phyloP scores from a whole-genome alignment of 2,888 invertebrate species.

The Plutella xylostella region DNA sequence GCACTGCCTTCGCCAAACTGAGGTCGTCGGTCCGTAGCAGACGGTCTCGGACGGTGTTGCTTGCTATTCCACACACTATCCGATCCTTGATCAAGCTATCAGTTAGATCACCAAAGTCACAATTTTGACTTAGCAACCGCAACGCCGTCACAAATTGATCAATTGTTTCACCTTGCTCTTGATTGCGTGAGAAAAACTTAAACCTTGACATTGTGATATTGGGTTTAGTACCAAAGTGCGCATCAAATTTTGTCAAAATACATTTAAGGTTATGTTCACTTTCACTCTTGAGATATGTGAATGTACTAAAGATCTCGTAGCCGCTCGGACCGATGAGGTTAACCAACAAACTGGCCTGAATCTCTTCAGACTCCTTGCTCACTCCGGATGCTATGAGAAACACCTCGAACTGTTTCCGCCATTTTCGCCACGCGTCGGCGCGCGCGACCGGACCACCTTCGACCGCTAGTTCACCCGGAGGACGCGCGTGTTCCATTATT shows the following conservation, averaged over 20 bases:
- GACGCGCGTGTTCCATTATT: slow-evolving; percentile 18
- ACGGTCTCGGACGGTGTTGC: background rate
- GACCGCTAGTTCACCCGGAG: slow-evolving; percentile 12
- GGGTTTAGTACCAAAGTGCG: slow-evolving; percentile 10
- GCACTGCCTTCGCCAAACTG: background rate
- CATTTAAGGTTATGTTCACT: slow-evolving; percentile 12
- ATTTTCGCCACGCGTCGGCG: slow-evolving; percentile 15
- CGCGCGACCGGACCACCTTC: slow-evolving; percentile 14
- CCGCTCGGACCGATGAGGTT: slow-evolving; percentile 18
- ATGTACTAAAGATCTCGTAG: too few species aligned
- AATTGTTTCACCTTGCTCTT: slow-evolving; percentile 11
- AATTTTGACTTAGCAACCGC: slow-evolving; percentile 9
- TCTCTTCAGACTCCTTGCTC: slow-evolving; percentile 15
- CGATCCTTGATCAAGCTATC: background rate
- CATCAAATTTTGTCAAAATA: slow-evolving; percentile 12
- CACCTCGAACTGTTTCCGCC: too few species aligned
- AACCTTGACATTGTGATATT: slow-evolving; percentile 12
- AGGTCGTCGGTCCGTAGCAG: background rate
- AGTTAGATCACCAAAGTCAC: background rate
- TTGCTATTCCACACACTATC: background rate
- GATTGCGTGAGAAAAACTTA: slow-evolving; percentile 15
- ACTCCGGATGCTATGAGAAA: slow-evolving; percentile 19
- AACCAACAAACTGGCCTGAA: slow-evolving; percentile 17
- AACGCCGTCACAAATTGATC: slow-evolving; percentile 14
- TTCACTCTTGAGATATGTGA: background rate